Evolutionary conservation across 2,797 vertebrate genomes (phyloP).

Genomic region (Micromesistius poutassou): DNA sequence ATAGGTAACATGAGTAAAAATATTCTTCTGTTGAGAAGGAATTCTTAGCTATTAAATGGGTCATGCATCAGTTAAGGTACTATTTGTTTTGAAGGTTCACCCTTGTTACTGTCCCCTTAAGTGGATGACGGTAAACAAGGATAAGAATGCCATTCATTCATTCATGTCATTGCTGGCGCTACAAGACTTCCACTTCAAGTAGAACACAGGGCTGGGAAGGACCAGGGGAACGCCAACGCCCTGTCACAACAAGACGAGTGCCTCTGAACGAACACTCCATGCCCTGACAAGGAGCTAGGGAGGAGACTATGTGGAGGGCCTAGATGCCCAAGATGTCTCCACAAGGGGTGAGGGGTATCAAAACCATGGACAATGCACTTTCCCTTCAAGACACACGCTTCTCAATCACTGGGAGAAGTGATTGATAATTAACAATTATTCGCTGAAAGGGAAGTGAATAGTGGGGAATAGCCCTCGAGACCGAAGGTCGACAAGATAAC

Average conservation of each 20-base stretch:
- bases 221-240: neutral
- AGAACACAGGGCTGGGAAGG: neutral
- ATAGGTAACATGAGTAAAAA: neutral
- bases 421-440: too few relatives aligned
- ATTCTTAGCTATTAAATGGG: neutral
- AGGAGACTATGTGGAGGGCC: neutral
- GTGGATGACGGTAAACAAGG: neutral
- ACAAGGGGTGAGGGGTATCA: neutral
- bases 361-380: neutral
- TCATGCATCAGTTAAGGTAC: neutral
- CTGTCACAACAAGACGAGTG: neutral
- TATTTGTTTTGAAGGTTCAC: neutral
- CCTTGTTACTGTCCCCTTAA: neutral
- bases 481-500: too few relatives aligned
- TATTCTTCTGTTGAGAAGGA: neutral
- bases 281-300: neutral
- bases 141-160: neutral
- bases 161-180: neutral
- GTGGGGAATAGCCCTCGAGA: too few relatives aligned
- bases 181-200: neutral
- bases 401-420: neutral
- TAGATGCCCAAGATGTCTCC: neutral
- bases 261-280: too few relatives aligned
- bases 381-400: neutral
- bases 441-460: too few relatives aligned